Base-by-base conservation (phyloP, 2,888 invertebrate genomes). In the Nycteola revayana region DNA sequence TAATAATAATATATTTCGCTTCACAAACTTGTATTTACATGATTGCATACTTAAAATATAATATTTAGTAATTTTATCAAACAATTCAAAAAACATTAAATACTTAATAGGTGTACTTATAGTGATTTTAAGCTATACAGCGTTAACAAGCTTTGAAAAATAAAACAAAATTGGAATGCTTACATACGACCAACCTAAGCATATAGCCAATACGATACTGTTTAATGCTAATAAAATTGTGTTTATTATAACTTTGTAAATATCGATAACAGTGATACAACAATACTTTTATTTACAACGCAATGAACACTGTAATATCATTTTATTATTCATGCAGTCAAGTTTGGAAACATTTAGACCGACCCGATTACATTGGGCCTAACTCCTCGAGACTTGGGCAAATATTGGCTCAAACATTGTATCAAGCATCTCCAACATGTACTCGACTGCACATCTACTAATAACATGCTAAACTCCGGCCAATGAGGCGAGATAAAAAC, bases 11-110 rank as follows among this genome's bases (percentile, higher is more conserved):
- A 75, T 82, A 80, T 78, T 76, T 80, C 74, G 75, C 71, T 77
- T 79, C 81, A 82, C 79, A 82, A 84, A 83, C 75, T 83, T 85
- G 79, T 87, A 87, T 87, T 86, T 87, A 87, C 87, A 87, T 79
- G 81, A 83, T 81, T 67, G 72, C 67, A 74, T 75, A 78, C 81
- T 81, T 86, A 84, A 72, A 77, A 75, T 76, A 81, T 35, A 70
- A 63, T 70, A 68, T 66, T 74, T 69, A 68, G 58, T 28, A 48
- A 54, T 60, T 75, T 66, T 67, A 73, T 81, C 82, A 71, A 84
- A 83, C 80, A 76, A 76, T 74, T 79, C 69, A 74, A 78, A n/a
- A 74, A 68, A 74, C 56, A 69, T 74, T 70, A 74, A 80, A 79
- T 72, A 75, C 70, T 71, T 71, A 66, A 59, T 49, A 65, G 66